These are phyloP conservation scores for Budorcas taxicolor DNA, from an alignment of 2,113 vertebrate genomes.

Conservation along the genomic window DNA sequence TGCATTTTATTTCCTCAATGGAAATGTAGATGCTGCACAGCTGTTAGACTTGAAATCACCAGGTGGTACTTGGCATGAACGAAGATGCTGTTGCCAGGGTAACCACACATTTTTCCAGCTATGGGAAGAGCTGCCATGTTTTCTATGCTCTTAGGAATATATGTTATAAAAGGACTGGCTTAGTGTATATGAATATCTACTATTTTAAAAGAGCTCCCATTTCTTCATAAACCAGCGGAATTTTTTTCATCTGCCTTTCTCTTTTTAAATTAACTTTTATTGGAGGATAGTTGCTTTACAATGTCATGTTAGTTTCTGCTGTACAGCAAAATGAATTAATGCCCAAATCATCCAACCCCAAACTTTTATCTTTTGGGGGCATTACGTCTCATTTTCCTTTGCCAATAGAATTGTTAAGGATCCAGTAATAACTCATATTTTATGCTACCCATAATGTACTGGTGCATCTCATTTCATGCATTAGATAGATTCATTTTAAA, in stretches of 20 bases:
- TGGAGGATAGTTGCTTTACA: not conserved
- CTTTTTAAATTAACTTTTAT: not conserved
- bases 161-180: constrained; percentile 33
- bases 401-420: not conserved
- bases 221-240: constrained; percentile 30
- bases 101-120: constrained; percentile 55
- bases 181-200: constrained; percentile 44
- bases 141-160: constrained; percentile 35
- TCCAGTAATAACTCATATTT: not conserved
- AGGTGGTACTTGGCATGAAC: constrained; percentile 61
- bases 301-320: not conserved
- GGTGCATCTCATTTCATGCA: not conserved
- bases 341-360: not conserved
- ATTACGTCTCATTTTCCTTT: not conserved
- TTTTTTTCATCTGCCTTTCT: not conserved
- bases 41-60: constrained; percentile 50
- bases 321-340: not conserved
- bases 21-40: constrained; percentile 47
- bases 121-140: constrained; percentile 39
- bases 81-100: constrained; percentile 60
- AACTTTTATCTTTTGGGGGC: constrained; percentile 8
- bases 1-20: constrained; percentile 52
- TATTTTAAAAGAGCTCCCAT: constrained; percentile 26
- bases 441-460: not conserved
- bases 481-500: constrained; percentile 22